Percentiles rank a stretch among this genome's conserved stretches.
Conservation (phyloP, 2,797 vertebrate genomes). For the Pseudotriccus pelzelni region DNA sequence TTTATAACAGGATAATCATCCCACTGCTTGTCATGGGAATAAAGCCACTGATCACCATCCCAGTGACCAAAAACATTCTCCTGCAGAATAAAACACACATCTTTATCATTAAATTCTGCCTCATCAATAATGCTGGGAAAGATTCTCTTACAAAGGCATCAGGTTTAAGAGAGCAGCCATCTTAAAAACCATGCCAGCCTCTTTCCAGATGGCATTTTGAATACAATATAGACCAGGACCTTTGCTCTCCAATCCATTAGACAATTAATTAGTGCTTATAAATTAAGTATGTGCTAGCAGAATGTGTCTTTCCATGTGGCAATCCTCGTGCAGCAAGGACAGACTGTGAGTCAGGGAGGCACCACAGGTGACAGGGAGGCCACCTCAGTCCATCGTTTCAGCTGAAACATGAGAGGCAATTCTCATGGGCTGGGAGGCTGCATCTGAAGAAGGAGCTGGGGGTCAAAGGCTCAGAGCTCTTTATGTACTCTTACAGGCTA, state of each 20-base stretch:
- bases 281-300: conserved; percentile 11
- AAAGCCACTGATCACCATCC: background rate
- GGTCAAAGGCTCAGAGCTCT: background rate
- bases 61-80: background rate
- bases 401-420: background rate
- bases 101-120: background rate
- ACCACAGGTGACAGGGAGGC: background rate
- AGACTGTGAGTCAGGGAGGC: background rate
- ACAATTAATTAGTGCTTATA: conserved; percentile 15
- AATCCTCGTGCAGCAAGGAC: background rate
- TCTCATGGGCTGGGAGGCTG: background rate
- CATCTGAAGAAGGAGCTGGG: background rate
- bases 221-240: background rate
- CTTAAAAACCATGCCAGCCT: background rate
- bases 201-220: background rate
- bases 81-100: background rate
- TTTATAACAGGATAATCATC: background rate
- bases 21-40: background rate
- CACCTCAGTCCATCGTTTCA: fast-evolving
- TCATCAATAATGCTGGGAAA: background rate
- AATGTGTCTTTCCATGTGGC: background rate
- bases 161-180: background rate
- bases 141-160: conserved; percentile 12
- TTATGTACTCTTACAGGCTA: background rate
- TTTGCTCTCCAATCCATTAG: background rate